Percentiles rank a stretch among this genome's conserved stretches.
Evolutionary conservation across 2,797 vertebrate genomes (phyloP).

Genomic region (Adrianichthys oophorus): DNA sequence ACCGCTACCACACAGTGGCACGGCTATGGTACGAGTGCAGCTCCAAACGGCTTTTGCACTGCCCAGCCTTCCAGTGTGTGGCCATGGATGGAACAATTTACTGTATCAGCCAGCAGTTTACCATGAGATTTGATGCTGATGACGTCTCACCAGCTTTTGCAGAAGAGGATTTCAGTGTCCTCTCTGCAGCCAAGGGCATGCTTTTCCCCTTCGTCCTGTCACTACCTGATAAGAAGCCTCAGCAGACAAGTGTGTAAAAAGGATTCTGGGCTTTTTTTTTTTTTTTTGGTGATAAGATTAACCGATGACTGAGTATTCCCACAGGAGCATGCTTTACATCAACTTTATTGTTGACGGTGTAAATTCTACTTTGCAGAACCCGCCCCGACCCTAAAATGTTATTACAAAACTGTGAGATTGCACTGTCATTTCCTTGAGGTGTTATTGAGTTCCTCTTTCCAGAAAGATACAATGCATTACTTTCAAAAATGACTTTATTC

Average conservation of each 20-base stretch:
- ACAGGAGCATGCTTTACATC: conserved; percentile 25
- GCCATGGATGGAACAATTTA: conserved; percentile 78
- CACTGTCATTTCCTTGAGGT: conserved; percentile 21
- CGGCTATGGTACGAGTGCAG: conserved; percentile 90
- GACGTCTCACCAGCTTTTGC: conserved; percentile 85
- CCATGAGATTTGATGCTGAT: conserved; percentile 84
- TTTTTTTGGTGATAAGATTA: conserved; percentile 54
- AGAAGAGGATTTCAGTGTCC: conserved; percentile 75
- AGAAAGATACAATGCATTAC: conserved; percentile 3
- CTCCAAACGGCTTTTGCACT: conserved; percentile 55
- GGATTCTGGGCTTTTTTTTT: conserved; percentile 25
- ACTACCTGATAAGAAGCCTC: conserved; percentile 70
- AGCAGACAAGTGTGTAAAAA: conserved; percentile 80
- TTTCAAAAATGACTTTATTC: conserved; percentile 19
- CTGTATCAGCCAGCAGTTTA: conserved; percentile 82
- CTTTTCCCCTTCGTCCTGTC: conserved; percentile 85
- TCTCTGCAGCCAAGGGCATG: conserved; percentile 80
- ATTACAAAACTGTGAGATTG: conserved; percentile 10
- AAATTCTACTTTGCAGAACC: conserved; percentile 18
- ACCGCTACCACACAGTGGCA: conserved; percentile 85
- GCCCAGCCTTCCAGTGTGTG: conserved; percentile 82
- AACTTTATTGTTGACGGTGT: conserved; percentile 28
- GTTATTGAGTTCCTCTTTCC: conserved; percentile 9
- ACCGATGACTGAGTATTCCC: conserved; percentile 40
- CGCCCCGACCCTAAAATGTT: conserved; percentile 1